Base-by-base conservation (phyloP, 2,113 vertebrate genomes). In the Aplodontia rufa region DNA sequence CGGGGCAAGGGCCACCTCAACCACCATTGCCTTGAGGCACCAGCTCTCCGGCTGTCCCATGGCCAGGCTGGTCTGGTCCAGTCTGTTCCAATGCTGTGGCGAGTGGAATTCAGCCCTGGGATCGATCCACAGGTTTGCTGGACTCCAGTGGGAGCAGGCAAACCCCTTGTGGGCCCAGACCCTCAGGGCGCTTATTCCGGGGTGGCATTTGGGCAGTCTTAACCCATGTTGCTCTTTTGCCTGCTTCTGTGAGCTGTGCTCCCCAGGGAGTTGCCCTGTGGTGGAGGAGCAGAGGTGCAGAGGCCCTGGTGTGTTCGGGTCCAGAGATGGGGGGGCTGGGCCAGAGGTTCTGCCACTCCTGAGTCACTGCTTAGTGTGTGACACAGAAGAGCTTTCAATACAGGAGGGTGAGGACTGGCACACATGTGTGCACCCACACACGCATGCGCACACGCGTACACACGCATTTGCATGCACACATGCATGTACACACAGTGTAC, bases 371-470 rank as follows among this genome's bases (percentile, higher is more conserved):
- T 97, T 96, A 84, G 64, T 95, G 51, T 87, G 53, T 20, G 69
- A 86, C 1, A 19, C 72, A 51, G 51, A 95, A 78, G 60, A 75
- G 26, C 10, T 69, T 90, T 92, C n/a, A 95, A 88, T 97, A 97
- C 96, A 97, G 82, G 82, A 95, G 97, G 13, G n/a, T 26, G n/a
- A n/a, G n/a, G n/a, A 13, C 53, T 28, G 24, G 19, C 10, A 49
- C 30, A 8, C 30, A 8, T 0, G 5, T 10, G 7, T 32, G 13
- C 32, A n/a, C 4, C 24, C 72, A 12, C 16, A n/a, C n/a, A n/a
- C n/a, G n/a, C n/a, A n/a, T n/a, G n/a, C n/a, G n/a, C n/a, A n/a
- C n/a, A n/a, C n/a, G n/a, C n/a, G n/a, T n/a, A n/a, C n/a, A 40
- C 49, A 55, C 35, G 13, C 49, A 35, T n/a, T n/a, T n/a, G n/a